Evolutionary conservation across 2,113 vertebrate genomes (phyloP), one percentile per base, ranked within the genome.

Genomic region (Pterocles orientalis): DNA sequence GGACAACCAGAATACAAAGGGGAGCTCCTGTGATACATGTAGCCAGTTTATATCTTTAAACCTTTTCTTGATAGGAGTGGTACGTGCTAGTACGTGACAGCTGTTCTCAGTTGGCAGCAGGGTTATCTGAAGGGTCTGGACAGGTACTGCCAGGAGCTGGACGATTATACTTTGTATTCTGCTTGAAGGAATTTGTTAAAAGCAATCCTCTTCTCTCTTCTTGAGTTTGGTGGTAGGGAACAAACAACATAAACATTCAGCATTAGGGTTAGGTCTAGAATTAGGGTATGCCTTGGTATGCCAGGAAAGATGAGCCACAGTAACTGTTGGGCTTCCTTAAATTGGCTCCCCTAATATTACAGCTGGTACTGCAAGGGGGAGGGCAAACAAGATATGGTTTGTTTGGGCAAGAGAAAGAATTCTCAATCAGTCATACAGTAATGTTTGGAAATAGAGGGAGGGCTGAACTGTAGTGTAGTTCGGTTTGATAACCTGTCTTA

Each of bases 71-170:
- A 26, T 15, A 33, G 23, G 29, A 60, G 29, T 24, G 25, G 18
- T 14, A 10, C 10, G 8, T 70, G 70, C 24, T 69, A 53, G 56
- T 12, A 34, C 10, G 4, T 56, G 60, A 43, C 51, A 82, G 72
- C 47, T 71, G 64, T 65, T 86, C 15, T 58, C 1, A 0, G 61
- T 6, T 91, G 65, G 16, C 56, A 81, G 14, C 0, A 0, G 43
- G 18, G 31, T 56, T 66, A 7, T 51, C 64, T 64, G 51, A 43
- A 82, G 29, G 23, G 16, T 54, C 39, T 3, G 7, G 77, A 75
- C 36, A 75, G 53, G 73, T 36, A 57, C 33, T 84, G 33, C 25
- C 34, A 57, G n/a, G 10, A 89, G n/a, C n/a, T 78, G 17, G 41
- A 36, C 66, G 50, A 62, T 73, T 73, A 23, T 26, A n/a, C 25